phyloP scores from a whole-genome alignment of 2,113 vertebrate genomes.

The Ciconia stormi region DNA sequence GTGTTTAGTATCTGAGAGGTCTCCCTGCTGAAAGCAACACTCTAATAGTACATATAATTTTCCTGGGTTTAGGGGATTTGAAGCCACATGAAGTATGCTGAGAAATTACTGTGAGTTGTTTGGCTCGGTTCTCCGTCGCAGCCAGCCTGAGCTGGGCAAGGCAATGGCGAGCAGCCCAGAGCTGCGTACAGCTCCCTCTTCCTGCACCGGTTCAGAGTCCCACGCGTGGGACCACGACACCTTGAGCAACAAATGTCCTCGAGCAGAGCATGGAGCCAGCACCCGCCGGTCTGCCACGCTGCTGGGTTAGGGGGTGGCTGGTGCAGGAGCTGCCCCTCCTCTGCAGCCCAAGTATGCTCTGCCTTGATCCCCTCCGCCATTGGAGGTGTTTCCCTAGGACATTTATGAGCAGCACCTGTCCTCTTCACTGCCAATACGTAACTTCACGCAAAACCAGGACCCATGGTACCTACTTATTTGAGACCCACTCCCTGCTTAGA shows the following conservation, averaged over 20 bases:
- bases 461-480: rapidly evolving
- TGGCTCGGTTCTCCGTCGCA: neutral
- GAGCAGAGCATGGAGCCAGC: neutral
- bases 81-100: neutral
- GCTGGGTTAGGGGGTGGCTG: neutral
- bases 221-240: rapidly evolving
- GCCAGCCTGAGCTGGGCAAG: neutral
- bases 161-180: neutral
- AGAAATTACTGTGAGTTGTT: neutral
- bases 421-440: neutral
- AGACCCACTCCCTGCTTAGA: neutral
- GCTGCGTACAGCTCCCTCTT: neutral
- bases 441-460: neutral
- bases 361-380: neutral
- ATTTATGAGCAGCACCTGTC: neutral
- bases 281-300: neutral
- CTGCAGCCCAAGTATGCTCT: neutral
- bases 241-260: rapidly evolving
- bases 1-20: neutral
- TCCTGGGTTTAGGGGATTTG: neutral
- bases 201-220: neutral
- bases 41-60: neutral
- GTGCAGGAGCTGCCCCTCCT: neutral
- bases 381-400: neutral
- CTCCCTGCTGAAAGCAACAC: constrained; percentile 4